Evolutionary conservation across 2,113 vertebrate genomes (phyloP), one percentile per base, ranked within the genome.

Genomic region (Seriola dumerili): DNA sequence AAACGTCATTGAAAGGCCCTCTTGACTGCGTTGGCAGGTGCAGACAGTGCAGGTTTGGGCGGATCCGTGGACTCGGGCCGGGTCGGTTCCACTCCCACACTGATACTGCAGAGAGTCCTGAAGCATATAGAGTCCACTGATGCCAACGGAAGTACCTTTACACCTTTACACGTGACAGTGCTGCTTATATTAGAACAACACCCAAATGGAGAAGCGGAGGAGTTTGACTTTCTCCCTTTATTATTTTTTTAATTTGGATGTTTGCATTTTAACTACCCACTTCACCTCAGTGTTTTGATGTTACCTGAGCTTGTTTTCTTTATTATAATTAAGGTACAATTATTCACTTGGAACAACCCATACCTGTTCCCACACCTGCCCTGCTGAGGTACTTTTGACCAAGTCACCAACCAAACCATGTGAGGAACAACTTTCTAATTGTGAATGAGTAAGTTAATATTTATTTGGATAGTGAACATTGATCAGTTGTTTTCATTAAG

Each of bases 1-100:
- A 87, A 76, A 93, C 92, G 94, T 94, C 92, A 93, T 65, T 54
- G 40, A 65, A 29, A 76, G n/a, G 80, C 46, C 46, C 75, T 72
- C 44, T 72, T 64, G 40, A 57, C 21, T 57, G 61, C 44, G 67
- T 12, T 62, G 54, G 73, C 84, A 87, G 85, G 72, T 87, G 72
- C 67, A 64, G 59, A 42, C 16, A 8, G 57, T 76, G 58, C 54
- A 55, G 67, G 54, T 76, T 34, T 71, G 65, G 70, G 78, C 46
- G 68, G 76, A 23, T 76, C 72, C 55, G 21, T 19, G 38, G 25
- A 36, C 52, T n/a, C 52, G 4, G 17, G 48, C 6, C 16, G 14
- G 46, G 46, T 48, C 14, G 46, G 46, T 48, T 48, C 46, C 14
- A 48, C 16, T 48, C 46, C 14, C 16, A 17, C 13, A 16, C 14